A percentile compares a stretch with the other conserved stretches of the same genome.
These are phyloP conservation scores for Chromoteleia sp. DNA, from an alignment of 2,888 invertebrate genomes.

Conservation along the genomic window DNA sequence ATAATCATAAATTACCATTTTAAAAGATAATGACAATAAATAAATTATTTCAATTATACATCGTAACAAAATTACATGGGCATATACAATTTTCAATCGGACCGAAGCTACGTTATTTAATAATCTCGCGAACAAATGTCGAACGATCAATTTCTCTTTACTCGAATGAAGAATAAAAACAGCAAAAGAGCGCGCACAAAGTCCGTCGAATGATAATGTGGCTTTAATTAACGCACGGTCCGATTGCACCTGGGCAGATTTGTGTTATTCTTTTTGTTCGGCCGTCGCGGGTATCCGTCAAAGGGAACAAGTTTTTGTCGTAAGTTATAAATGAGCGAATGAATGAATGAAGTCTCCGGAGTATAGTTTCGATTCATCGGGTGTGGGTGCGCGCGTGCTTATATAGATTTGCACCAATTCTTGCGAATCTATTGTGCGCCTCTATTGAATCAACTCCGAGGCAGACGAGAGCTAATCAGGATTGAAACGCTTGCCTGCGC, in stretches of 20 bases:
- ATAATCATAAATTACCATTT: too few relatives aligned
- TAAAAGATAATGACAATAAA: too few relatives aligned
- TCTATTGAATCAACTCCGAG: constrained; percentile 67
- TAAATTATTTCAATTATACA: too few relatives aligned
- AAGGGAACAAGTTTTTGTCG: constrained; percentile 42
- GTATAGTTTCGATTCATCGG: constrained; percentile 35
- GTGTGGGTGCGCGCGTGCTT: constrained; percentile 24
- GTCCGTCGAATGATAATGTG: not conserved
- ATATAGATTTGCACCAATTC: constrained; percentile 63
- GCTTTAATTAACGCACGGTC: too few relatives aligned
- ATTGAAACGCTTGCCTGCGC: constrained; percentile 67
- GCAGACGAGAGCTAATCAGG: constrained; percentile 70
- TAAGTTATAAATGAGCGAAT: constrained; percentile 51
- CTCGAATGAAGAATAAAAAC: too few relatives aligned
- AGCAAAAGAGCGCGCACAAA: too few relatives aligned
- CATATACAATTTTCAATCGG: too few relatives aligned
- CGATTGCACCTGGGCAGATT: too few relatives aligned
- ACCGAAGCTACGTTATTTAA: too few relatives aligned
- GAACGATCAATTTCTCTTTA: too few relatives aligned
- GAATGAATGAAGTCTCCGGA: constrained; percentile 23
- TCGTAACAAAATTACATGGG: too few relatives aligned
- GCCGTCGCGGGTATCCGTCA: constrained; percentile 8
- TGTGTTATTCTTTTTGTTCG: constrained; percentile 4
- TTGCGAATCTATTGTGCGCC: constrained; percentile 60
- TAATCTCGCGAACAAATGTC: too few relatives aligned